Base-by-base conservation (phyloP, 2,113 vertebrate genomes). In the Callionymus lyra region DNA sequence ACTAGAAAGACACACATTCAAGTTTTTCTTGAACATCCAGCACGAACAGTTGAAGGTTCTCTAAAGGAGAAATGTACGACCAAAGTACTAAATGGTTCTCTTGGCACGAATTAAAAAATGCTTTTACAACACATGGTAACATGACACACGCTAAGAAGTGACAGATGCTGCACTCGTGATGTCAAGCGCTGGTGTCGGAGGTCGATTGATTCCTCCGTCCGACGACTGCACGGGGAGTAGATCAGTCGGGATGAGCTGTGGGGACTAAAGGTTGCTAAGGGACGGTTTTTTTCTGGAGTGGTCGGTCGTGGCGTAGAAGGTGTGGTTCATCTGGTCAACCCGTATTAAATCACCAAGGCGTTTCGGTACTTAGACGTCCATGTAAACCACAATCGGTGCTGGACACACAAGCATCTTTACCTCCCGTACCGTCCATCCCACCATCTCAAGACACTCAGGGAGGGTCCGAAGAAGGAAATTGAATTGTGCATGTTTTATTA, bases 401-500 rank as follows among this genome's bases (percentile, higher is more conserved):
- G 10, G 53, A 38, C 34, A 35, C 33, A 53, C 41, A 45, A 53
- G 52, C 49, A 56, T 39, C 42, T 59, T 51, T 62, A 69, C 56
- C 57, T 68, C 63, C 62, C 66, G n/a, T n/a, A 53, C 55, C 2
- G 10, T 67, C n/a, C 66, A 50, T 34, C 42, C 59, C 46, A 40
- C 38, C 59, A 44, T 59, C 56, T 42, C 44, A 70, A 72, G 79
- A 77, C 68, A 82, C 74, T 76, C 70, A 73, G 73, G 77, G 8
- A 74, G 51, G 50, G 74, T 49, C 66, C 34, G 32, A 70, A n/a
- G 74, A 70, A 70, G 74, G 72, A 87, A 84, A 84, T 82, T 83
- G 70, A 89, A 79, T 72, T 83, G 68, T 86, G 86, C 88, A 89
- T 91, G 89, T 88, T 88, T 84, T 84, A 84, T 81, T 73, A 82